Base-by-base conservation (phyloP, 1,140 invertebrate species). In the Asobara japonica region DNA sequence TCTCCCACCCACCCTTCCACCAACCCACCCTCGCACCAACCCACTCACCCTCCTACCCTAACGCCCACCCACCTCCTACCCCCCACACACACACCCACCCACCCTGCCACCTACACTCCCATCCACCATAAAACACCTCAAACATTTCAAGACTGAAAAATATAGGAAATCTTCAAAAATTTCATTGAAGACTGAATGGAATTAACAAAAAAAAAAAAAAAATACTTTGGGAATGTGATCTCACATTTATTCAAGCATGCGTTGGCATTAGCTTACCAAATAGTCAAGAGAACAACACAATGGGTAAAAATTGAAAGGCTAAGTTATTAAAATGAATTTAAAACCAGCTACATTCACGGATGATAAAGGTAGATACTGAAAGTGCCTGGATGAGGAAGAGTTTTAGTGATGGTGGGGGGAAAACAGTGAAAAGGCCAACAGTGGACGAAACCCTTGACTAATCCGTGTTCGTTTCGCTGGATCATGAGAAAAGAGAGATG, bases 391-490 rank as follows among this genome's bases (percentile, higher is more conserved):
- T 20, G 33, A 36, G 51, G 68, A 56, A 64, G 61, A 72, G 69
- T 76, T 71, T 71, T 76, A 64, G 71, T 73, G 11, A n/a, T n/a
- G n/a, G n/a, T n/a, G 29, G 3, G 10, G 31, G 30, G 18, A n/a
- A 16, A 27, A 18, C 67, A 33, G 27, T 69, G 74, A 78, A 80
- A 74, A 78, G 79, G 78, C 79, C 77, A 74, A 73, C 80, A 79
- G 78, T 75, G 67, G 72, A 69, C 71, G 67, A 60, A 79, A 76
- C 72, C 80, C 79, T 74, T 81, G 80, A 80, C 83, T 85, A 85
- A 85, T 85, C 82, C 81, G 72, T 73, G 75, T 84, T 84, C 81
- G 83, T 84, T 69, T 79, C 80, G 80, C 73, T 74, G 74, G 79
- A 77, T 83, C 82, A 80, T 79, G 78, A 76, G 76, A 73, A 75